Base-by-base conservation (phyloP, 2,888 invertebrate species). In the Scaptomyza caliginosa region DNA sequence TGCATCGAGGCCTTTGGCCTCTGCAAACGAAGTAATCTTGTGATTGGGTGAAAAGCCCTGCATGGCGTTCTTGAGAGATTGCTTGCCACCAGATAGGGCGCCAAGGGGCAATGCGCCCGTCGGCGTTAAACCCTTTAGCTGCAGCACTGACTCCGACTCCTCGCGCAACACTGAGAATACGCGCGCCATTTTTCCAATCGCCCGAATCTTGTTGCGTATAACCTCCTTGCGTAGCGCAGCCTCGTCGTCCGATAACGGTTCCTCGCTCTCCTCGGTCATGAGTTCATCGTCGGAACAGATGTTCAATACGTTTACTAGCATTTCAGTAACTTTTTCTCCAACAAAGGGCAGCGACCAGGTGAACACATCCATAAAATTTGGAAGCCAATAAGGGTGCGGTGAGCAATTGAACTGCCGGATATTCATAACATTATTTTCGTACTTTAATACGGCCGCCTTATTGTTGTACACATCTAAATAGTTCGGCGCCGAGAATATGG, bases 351-450 rank as follows among this genome's bases (percentile, higher is more conserved):
- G 93, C 81, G 99, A 99, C 99, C 99, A 99, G 89, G 99, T 99
- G 93, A 99, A 99, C 68, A 99, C 99, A 93, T 99, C 99, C 99
- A 99, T 99, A 93, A 99, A 99, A 93, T 99, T 99, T 88, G 99
- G 99, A 93, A 99, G 93, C 99, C 99, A 99, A 92, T 99, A 99
- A 34, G 99, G 99, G 93, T 99, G 99, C 71, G 99, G 98, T 84
- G 99, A 99, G 93, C 98, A 99, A 93, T 99, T 99, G 93, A 99
- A 99, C 93, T 99, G 99, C 91, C 99, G 95, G 90, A 99, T 99
- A 93, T 99, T 99, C 99, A 99, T 99, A 89, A 99, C 99, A 94
- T 99, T 99, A 93, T 99, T 99, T 94, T 99, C 99, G 93, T 99
- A 99, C 93, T 99, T 99, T 91, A 99, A 94, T 92, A 99, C 99